Conservation (phyloP, 1,140 invertebrate species). For the Amphibalanus amphitrite region DNA sequence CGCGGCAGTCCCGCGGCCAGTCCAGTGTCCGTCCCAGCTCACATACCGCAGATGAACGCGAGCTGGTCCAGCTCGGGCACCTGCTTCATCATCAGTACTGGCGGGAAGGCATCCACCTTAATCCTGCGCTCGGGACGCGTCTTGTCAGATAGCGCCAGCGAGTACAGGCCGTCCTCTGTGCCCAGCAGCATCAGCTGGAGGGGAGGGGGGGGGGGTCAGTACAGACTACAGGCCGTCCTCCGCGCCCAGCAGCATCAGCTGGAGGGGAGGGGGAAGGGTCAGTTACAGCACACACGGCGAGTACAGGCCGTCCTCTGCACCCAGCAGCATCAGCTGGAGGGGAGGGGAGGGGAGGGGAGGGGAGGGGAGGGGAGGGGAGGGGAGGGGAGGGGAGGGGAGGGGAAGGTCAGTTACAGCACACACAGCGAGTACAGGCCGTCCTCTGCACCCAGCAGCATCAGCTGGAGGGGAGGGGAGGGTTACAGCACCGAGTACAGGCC, state of each 20-base stretch:
- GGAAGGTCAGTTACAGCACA: no score
- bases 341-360: no score
- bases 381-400: no score
- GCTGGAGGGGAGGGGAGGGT: neutral
- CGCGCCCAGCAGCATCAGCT: neutral
- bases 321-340: neutral
- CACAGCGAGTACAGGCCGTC: constrained; percentile 1
- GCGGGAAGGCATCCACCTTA: neutral
- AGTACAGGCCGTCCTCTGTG: neutral
- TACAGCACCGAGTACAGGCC: no score
- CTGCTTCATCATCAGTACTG: neutral
- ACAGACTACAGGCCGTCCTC: neutral
- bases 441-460: neutral
- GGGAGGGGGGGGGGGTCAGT: no score
- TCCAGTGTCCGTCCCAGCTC: no score
- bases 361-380: no score
- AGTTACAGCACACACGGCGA: neutral
- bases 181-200: neutral
- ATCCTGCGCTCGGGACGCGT: neutral
- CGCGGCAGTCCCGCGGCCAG: no score
- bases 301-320: neutral
- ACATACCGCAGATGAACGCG: neutral
- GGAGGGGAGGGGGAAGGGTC: neutral
- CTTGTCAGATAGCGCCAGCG: neutral
- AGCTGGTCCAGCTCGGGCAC: neutral